These are phyloP conservation scores for Anoura caudifer DNA, from an alignment of 2,113 vertebrate genomes.

Conservation along the genomic window DNA sequence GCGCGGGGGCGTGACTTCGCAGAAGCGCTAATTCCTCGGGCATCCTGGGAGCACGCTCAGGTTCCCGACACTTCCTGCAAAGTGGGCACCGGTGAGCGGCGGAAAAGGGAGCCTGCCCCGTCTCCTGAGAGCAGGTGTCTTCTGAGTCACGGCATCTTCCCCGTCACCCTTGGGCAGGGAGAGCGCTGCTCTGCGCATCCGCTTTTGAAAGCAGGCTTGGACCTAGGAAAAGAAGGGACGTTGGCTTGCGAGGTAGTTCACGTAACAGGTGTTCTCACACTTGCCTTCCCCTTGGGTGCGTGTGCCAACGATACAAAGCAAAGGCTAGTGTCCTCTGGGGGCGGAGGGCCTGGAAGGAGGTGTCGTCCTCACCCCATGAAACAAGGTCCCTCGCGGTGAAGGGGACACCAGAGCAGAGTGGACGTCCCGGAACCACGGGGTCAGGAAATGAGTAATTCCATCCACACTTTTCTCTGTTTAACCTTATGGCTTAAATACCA, in stretches of 20 bases:
- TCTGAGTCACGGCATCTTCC: no score
- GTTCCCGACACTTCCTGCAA: background rate
- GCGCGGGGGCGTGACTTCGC: background rate
- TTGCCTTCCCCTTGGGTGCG: background rate
- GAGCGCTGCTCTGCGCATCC: background rate
- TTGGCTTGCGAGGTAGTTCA: background rate
- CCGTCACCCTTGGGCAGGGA: background rate
- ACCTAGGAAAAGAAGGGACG: background rate
- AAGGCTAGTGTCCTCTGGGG: background rate
- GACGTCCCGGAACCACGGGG: background rate
- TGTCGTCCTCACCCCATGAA: background rate
- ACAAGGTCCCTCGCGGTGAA: background rate
- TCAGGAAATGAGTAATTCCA: background rate
- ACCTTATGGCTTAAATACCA: background rate
- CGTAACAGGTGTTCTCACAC: background rate
- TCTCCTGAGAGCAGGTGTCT: no score
- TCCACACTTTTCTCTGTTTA: background rate
- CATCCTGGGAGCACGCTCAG: background rate
- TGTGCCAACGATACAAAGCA: background rate
- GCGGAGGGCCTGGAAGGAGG: background rate
- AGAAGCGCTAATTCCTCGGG: background rate
- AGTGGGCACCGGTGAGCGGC: background rate
- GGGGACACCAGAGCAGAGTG: fast-evolving
- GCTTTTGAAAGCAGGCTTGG: background rate
- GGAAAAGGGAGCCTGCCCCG: background rate